phyloP scores from a whole-genome alignment of 2,888 invertebrate species.

The Blera fallax region DNA sequence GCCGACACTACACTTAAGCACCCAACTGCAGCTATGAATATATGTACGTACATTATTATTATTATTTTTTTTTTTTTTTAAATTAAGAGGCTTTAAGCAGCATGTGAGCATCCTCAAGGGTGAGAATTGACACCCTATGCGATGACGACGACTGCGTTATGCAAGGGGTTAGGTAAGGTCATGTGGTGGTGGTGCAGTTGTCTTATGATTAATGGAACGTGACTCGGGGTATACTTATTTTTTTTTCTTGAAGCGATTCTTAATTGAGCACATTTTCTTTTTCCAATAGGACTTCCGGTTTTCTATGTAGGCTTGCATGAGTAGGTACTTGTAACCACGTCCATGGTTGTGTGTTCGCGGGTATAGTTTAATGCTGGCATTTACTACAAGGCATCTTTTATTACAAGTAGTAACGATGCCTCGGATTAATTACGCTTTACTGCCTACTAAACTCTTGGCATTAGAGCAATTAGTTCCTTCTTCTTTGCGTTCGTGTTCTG shows the following conservation, averaged over 20 bases:
- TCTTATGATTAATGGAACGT: conserved; percentile 37
- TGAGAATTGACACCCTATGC: conserved; percentile 10
- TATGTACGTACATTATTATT: neutral
- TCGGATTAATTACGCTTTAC: too few relatives aligned
- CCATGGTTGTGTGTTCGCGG: too few relatives aligned
- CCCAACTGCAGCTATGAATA: conserved; percentile 5
- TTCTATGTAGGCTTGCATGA: neutral
- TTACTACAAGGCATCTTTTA: too few relatives aligned
- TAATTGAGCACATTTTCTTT: neutral
- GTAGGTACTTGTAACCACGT: neutral
- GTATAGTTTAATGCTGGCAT: too few relatives aligned
- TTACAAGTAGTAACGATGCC: too few relatives aligned
- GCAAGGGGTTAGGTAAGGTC: conserved; percentile 59
- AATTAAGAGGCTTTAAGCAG: conserved; percentile 18
- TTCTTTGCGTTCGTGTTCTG: too few relatives aligned
- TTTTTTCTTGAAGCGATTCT: neutral
- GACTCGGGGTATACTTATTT: conserved; percentile 13
- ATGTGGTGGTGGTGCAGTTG: conserved; percentile 10
- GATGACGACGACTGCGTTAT: conserved; percentile 15
- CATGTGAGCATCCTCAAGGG: conserved; percentile 40
- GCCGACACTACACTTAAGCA: conserved; percentile 28
- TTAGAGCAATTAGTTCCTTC: too few relatives aligned
- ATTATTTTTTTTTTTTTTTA: neutral
- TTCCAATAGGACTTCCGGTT: neutral
- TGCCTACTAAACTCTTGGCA: too few relatives aligned